Percentiles rank a stretch among this genome's conserved stretches.
phyloP scores from a whole-genome alignment of 2,797 vertebrate species.

The Crocodylus rhombifer region DNA sequence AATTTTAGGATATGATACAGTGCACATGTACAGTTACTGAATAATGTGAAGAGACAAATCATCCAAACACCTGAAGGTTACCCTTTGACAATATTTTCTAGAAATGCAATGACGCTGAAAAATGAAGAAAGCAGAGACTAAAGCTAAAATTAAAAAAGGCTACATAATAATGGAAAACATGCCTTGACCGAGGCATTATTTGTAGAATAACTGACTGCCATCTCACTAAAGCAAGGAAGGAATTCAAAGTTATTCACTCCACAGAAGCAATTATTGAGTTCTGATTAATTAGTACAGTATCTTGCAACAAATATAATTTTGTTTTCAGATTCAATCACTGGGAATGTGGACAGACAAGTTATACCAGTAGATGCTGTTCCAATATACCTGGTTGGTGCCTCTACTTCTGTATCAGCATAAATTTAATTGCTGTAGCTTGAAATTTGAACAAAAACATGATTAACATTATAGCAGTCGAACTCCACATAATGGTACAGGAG shows the following conservation, averaged over 20 bases:
- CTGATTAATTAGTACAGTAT: background rate
- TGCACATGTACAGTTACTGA: background rate
- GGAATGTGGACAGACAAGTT: no score
- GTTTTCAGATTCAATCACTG: background rate
- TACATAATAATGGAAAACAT: background rate
- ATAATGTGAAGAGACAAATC: background rate
- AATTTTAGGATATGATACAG: accelerated
- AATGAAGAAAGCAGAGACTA: background rate
- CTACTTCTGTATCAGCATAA: no score
- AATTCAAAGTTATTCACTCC: background rate
- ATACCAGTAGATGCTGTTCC: no score
- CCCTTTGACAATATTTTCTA: background rate
- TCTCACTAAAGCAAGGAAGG: background rate
- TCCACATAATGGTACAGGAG: no score
- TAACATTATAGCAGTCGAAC: no score
- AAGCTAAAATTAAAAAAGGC: background rate
- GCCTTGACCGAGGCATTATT: background rate
- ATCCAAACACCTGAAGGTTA: background rate
- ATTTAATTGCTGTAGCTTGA: no score
- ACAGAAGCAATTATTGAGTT: background rate
- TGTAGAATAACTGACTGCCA: background rate
- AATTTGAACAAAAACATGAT: no score
- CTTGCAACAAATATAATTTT: background rate
- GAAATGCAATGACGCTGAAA: background rate
- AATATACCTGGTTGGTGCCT: no score